Percentiles rank a stretch among this genome's conserved stretches.
Evolutionary conservation across 2,113 vertebrate genomes (phyloP).

Genomic region (Polypterus senegalus): DNA sequence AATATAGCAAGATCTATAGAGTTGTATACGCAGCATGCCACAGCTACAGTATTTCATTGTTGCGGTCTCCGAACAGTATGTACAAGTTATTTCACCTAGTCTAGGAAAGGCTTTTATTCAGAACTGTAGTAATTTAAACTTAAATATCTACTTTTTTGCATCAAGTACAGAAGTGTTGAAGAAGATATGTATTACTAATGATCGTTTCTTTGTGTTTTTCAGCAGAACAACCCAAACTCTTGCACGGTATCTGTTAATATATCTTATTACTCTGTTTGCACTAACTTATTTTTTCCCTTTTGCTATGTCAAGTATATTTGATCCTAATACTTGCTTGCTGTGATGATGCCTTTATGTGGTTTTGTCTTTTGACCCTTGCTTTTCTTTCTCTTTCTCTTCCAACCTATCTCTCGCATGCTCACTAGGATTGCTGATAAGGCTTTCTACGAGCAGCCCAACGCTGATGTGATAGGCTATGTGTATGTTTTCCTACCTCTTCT

Average conservation of each 20-base stretch:
- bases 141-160: no score
- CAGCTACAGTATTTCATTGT: no score
- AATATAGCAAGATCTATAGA: no score
- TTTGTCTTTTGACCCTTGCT: constrained; percentile 48
- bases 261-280: constrained; percentile 6
- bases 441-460: constrained; percentile 98
- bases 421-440: constrained; percentile 97
- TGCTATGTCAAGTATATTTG: constrained; percentile 20
- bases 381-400: constrained; percentile 36
- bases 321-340: constrained; percentile 20
- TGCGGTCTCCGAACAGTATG: no score
- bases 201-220: constrained; percentile 40
- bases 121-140: no score
- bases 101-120: no score
- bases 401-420: constrained; percentile 36
- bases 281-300: constrained; percentile 20
- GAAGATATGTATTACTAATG: constrained; percentile 23
- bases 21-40: no score
- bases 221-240: constrained; percentile 54
- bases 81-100: no score
- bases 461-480: constrained; percentile 94
- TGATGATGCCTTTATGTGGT: constrained; percentile 54
- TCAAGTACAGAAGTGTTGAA: no score
- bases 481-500: constrained; percentile 59
- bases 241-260: constrained; percentile 42